Evolutionary conservation across 2,113 vertebrate species (phyloP).

Genomic region (Sclerurus mexicanus): DNA sequence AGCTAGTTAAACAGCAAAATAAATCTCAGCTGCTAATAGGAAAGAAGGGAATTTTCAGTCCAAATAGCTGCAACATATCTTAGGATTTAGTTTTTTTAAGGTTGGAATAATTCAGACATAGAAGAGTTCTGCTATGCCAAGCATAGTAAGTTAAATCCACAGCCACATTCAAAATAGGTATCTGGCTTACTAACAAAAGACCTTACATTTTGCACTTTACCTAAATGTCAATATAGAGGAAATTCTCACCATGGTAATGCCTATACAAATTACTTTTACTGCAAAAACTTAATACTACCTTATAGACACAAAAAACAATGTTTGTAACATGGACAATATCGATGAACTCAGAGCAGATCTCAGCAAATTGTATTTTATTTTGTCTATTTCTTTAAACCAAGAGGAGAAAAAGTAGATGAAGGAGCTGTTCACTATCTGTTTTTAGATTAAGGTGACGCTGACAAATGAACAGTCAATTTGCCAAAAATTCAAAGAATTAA

Average conservation of each 20-base stretch:
- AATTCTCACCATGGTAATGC: background rate
- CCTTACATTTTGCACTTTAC: background rate
- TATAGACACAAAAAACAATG: background rate
- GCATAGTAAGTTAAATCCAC: background rate
- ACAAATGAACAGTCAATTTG: constrained; percentile 19
- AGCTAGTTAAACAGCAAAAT: constrained; percentile 35
- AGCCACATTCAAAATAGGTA: background rate
- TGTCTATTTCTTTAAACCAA: background rate
- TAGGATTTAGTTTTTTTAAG: background rate
- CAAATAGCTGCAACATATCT: background rate
- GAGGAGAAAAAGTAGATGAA: background rate
- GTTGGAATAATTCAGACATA: background rate
- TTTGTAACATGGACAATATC: background rate
- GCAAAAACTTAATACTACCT: background rate
- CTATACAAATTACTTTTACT: background rate
- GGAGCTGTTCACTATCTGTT: background rate
- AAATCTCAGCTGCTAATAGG: constrained; percentile 30
- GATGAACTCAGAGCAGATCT: background rate
- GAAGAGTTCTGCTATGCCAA: background rate
- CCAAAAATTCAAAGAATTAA: constrained; percentile 45
- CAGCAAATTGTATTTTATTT: background rate
- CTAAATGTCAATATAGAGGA: background rate
- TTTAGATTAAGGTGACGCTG: constrained; percentile 15
- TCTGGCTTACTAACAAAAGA: background rate
- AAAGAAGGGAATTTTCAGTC: background rate